These are phyloP conservation scores for Heliothis virescens DNA, from an alignment of 1,140 invertebrate species.

Conservation along the genomic window DNA sequence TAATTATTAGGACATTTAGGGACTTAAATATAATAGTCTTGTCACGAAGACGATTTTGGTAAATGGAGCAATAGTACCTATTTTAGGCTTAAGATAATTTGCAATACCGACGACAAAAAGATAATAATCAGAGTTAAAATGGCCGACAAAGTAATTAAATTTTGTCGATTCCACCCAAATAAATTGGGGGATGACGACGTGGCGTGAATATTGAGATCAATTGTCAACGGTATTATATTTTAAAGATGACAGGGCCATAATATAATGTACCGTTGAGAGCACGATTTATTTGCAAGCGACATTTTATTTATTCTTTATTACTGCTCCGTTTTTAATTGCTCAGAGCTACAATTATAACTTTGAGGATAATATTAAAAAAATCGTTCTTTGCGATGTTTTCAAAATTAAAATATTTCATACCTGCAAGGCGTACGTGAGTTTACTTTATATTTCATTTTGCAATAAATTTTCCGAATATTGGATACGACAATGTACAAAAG, in stretches of 20 bases:
- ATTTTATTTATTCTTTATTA: conserved; percentile 16
- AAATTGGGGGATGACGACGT: conserved; percentile 45
- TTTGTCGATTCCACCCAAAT: conserved; percentile 51
- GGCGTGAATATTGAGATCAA: conserved; percentile 52
- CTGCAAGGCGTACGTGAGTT: no score
- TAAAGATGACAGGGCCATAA: conserved; percentile 20
- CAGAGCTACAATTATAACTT: neutral
- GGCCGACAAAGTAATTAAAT: conserved; percentile 55
- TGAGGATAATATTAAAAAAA: neutral
- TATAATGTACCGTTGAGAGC: conserved; percentile 13
- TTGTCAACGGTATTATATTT: conserved; percentile 51
- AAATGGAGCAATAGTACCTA: conserved; percentile 11
- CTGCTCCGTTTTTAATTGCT: neutral
- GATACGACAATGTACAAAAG: no score
- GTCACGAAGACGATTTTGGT: conserved; percentile 15
- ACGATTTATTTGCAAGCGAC: conserved; percentile 20
- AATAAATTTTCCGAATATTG: no score
- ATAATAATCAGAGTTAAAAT: conserved; percentile 49
- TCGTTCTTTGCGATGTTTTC: neutral
- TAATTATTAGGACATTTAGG: no score
- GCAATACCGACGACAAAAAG: conserved; percentile 19
- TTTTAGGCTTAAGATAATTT: conserved; percentile 15
- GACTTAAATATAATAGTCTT: neutral
- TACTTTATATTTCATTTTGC: no score
- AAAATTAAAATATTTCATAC: no score